A percentile compares a stretch with the other conserved stretches of the same genome.
phyloP scores from a whole-genome alignment of 2,888 invertebrate genomes.

The Brenthis hecate region DNA sequence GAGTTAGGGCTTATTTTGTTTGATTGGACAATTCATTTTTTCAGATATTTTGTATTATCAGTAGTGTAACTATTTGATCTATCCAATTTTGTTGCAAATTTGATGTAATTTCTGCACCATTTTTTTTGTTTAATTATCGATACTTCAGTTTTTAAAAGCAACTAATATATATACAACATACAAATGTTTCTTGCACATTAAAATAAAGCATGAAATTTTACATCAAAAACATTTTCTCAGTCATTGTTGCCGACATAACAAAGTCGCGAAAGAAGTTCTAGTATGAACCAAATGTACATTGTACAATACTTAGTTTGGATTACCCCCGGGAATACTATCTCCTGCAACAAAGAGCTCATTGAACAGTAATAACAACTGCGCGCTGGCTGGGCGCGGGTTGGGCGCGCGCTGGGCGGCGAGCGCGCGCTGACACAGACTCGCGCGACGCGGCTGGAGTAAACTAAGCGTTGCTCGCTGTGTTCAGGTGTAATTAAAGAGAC shows the following conservation, averaged over 20 bases:
- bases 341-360: background rate
- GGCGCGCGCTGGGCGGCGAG: too few relatives aligned
- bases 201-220: background rate
- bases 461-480: background rate
- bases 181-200: background rate
- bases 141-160: too few relatives aligned
- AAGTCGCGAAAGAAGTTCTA: background rate
- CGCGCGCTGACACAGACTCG: background rate
- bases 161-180: background rate
- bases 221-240: background rate
- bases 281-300: background rate
- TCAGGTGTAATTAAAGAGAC: slow-evolving; percentile 20
- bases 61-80: too few relatives aligned
- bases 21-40: too few relatives aligned
- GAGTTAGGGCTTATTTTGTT: too few relatives aligned
- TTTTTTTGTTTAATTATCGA: too few relatives aligned
- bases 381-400: background rate
- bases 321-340: background rate
- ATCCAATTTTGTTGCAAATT: too few relatives aligned
- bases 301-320: background rate
- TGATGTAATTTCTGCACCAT: too few relatives aligned
- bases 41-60: too few relatives aligned
- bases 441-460: background rate
- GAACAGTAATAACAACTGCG: slow-evolving; percentile 1
- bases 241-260: background rate